phyloP scores from a whole-genome alignment of 2,113 vertebrate species.

The Vulpes lagopus region DNA sequence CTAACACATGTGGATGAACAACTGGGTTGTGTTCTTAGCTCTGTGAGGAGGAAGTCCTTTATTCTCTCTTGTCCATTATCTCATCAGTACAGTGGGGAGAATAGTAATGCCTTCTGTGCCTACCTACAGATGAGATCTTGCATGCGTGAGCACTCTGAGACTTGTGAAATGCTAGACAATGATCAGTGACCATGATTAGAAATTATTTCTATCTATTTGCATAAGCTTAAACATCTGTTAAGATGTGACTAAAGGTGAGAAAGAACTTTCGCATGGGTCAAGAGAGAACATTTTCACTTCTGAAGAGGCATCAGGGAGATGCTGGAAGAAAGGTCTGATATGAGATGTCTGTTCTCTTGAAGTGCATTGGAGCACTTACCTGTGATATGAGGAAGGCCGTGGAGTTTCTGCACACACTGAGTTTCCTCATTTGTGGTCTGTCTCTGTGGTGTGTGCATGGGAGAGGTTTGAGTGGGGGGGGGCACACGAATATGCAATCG shows the following conservation, averaged over 20 bases:
- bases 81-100: background rate
- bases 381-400: background rate
- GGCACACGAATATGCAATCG: background rate
- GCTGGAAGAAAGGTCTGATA: background rate
- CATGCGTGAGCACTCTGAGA: fast-evolving
- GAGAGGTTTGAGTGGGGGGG: background rate
- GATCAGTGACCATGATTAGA: background rate
- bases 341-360: background rate
- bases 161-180: background rate
- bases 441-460: background rate
- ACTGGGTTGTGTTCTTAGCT: background rate
- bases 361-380: background rate
- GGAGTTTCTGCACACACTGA: background rate
- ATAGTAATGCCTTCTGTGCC: background rate
- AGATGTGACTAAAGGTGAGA: background rate
- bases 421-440: background rate
- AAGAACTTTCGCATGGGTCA: background rate
- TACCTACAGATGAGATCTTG: background rate
- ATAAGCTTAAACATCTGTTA: background rate
- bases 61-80: background rate
- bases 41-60: background rate
- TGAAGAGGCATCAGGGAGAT: background rate
- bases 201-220: background rate
- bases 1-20: background rate
- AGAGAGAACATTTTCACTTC: background rate